Evolutionary conservation across 2,797 vertebrate genomes (phyloP), one percentile per base, ranked within the genome.

Genomic region (Acanthurus tractus): DNA sequence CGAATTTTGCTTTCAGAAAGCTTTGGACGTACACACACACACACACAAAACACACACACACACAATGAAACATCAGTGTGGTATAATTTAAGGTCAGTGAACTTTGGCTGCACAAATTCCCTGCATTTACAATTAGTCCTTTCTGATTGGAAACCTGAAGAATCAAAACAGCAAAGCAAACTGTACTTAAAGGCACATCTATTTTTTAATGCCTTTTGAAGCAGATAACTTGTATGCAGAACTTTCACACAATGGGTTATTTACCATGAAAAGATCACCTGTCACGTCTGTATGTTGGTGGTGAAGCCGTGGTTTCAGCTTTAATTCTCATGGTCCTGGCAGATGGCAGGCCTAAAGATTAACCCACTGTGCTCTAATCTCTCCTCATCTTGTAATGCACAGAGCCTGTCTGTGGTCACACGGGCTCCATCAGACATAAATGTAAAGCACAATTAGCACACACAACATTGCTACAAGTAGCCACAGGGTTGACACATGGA

Each of bases 291-390:
- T 81, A 15, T 78, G 82, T 74, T 61, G 67, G n/a, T 46, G 88
- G 50, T 75, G 0, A 62, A 90, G 86, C 92, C 75, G 73, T 76
- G 85, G 93, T 92, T 91, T 85, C 86, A 90, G 87, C 88, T 91
- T 95, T 93, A 94, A 89, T 93, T 95, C 87, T 90, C 86, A 54
- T 87, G 74, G 77, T 74, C 77, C 85, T 82, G 81, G 90, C 94
- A 96, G 96, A 96, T 95, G 96, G 96, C 78, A 78, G 70, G 74
- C 87, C 93, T 91, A 91, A 92, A 93, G 95, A 96, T 97, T 96
- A 97, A 94, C 94, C 92, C 90, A 73, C 83, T 91, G 92, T 90
- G 66, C 81, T 91, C 71, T 95, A 96, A 96, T 96, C 94, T 94
- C 85, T 88, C 71, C 88, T 95, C 90, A 96, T 95, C 93, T 93